These are phyloP conservation scores for Spilosoma lubricipeda DNA, from an alignment of 2,888 invertebrate genomes.

Conservation along the genomic window DNA sequence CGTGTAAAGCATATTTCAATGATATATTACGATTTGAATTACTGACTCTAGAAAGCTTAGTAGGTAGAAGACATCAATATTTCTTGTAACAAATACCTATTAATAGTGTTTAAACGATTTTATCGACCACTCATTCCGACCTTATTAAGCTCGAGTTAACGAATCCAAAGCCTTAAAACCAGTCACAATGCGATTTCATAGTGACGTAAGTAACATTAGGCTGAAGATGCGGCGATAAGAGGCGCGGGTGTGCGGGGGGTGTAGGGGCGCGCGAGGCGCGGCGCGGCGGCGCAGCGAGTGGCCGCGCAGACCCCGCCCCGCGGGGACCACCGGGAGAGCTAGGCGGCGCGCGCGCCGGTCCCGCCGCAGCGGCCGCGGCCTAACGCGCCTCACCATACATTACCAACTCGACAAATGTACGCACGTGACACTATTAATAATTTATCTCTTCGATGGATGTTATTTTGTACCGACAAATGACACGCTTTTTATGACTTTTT, in stretches of 20 bases:
- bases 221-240: slow-evolving; percentile 83
- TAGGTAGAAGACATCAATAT: not conserved
- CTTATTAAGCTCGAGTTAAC: slow-evolving; percentile 54
- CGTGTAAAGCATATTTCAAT: not conserved
- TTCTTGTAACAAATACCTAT: not conserved
- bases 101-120: slow-evolving; percentile 27
- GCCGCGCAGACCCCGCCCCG: slow-evolving; percentile 84
- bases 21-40: not conserved
- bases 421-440: slow-evolving; percentile 72
- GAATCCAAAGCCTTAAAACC: slow-evolving; percentile 57
- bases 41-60: not conserved
- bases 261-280: slow-evolving; percentile 60
- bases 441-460: slow-evolving; percentile 58
- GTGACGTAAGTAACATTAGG: slow-evolving; percentile 80
- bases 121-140: slow-evolving; percentile 48
- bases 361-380: slow-evolving; percentile 50
- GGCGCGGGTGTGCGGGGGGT: slow-evolving; percentile 62
- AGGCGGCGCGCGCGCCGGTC: slow-evolving; percentile 76
- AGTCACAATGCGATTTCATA: slow-evolving; percentile 63
- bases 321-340: slow-evolving; percentile 86
- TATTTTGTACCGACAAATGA: slow-evolving; percentile 54
- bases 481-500: slow-evolving; percentile 36
- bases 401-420: slow-evolving; percentile 65
- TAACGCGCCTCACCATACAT: slow-evolving; percentile 57
- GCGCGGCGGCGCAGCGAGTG: slow-evolving; percentile 76